phyloP scores from a whole-genome alignment of 2,888 invertebrate species.

The Acrocyrtus sp. region DNA sequence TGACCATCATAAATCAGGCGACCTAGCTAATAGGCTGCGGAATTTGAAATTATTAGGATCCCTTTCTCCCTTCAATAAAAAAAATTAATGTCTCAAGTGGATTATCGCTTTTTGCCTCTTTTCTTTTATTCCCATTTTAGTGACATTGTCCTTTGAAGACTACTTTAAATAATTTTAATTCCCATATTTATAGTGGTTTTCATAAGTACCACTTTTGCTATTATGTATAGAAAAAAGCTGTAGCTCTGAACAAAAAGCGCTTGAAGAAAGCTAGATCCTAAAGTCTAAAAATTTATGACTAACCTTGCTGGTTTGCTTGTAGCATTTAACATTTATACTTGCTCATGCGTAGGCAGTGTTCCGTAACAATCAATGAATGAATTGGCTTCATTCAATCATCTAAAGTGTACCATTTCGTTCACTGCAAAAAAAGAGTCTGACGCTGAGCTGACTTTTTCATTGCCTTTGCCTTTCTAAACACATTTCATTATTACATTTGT shows the following conservation, averaged over 20 bases:
- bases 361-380: background rate
- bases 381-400: background rate
- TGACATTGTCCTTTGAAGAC: conserved; percentile 36
- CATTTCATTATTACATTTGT: background rate
- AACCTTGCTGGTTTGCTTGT: background rate
- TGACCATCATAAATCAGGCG: conserved; percentile 35
- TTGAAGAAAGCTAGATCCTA: too few relatives aligned
- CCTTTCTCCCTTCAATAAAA: conserved; percentile 34
- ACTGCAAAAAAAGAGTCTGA: background rate
- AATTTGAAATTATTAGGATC: conserved; percentile 14
- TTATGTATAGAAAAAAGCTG: background rate
- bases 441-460: background rate
- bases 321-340: background rate
- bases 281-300: background rate
- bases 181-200: background rate
- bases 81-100: conserved; percentile 1
- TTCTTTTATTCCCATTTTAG: background rate
- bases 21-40: conserved; percentile 12
- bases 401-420: too few relatives aligned
- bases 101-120: background rate
- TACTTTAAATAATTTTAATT: background rate
- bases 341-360: background rate
- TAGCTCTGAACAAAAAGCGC: too few relatives aligned
- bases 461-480: background rate
- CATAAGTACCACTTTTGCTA: background rate